A percentile compares a stretch with the other conserved stretches of the same genome.
These are phyloP conservation scores for Ceratitis capitata DNA, from an alignment of 1,140 invertebrate genomes.

Conservation along the genomic window DNA sequence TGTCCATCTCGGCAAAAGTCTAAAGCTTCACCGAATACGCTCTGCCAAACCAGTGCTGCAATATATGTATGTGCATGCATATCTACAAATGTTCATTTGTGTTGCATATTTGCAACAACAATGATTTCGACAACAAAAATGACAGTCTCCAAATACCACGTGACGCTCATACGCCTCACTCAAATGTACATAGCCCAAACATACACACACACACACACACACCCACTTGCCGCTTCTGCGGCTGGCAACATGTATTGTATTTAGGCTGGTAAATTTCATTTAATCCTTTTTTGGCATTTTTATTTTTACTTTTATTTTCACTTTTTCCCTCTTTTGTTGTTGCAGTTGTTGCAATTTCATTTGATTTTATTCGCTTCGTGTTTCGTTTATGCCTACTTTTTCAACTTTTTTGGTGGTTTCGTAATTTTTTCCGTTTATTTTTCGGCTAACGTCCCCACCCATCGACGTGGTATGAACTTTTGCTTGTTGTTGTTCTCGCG, in stretches of 20 bases:
- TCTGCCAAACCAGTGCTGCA: background rate
- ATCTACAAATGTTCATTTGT: too few relatives aligned
- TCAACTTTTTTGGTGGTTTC: slow-evolving; percentile 29
- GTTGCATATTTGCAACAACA: slow-evolving; percentile 21
- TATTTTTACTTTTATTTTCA: background rate
- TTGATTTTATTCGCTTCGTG: slow-evolving; percentile 36
- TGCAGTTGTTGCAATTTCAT: slow-evolving; percentile 25
- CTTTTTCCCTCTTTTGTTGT: too few relatives aligned
- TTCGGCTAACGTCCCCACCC: slow-evolving; percentile 41
- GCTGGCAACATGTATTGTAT: slow-evolving; percentile 15
- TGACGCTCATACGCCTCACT: background rate
- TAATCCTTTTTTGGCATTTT: slow-evolving; percentile 32
- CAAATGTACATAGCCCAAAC: background rate
- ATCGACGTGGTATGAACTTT: background rate
- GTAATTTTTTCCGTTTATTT: slow-evolving; percentile 46
- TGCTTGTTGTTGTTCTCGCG: background rate
- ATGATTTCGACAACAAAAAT: background rate
- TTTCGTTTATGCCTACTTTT: too few relatives aligned
- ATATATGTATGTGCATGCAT: background rate
- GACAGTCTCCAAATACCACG: slow-evolving; percentile 12
- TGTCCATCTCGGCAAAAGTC: too few relatives aligned
- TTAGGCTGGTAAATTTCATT: slow-evolving; percentile 42
- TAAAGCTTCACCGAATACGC: background rate
- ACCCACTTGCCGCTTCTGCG: background rate
- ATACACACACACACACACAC: background rate